Conservation (phyloP, 2,113 vertebrate species). For the Sakesphorus luctuosus region DNA sequence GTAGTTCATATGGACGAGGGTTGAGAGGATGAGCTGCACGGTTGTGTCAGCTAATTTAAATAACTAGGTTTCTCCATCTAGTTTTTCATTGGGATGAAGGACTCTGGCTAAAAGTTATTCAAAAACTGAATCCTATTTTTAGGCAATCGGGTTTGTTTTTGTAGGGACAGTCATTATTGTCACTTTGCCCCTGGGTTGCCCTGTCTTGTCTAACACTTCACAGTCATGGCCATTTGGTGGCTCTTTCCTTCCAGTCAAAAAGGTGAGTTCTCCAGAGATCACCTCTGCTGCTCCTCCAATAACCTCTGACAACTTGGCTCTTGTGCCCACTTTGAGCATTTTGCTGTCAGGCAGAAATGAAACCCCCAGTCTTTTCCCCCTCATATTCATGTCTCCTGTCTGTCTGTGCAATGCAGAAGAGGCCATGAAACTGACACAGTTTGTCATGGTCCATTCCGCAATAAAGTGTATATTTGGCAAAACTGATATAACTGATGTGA, state of each 20-base stretch:
- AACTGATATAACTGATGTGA: background rate
- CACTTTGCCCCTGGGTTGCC: background rate
- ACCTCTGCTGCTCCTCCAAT: constrained; percentile 38
- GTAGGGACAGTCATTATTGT: background rate
- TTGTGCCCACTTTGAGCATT: background rate
- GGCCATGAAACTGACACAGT: background rate
- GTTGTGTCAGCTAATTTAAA: background rate
- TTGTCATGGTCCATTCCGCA: constrained; percentile 43
- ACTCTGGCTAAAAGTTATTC: background rate
- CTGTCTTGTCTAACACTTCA: background rate
- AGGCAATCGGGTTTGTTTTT: background rate
- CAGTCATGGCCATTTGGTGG: background rate
- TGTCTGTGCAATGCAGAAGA: background rate
- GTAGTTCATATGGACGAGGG: background rate
- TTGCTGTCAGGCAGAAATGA: background rate
- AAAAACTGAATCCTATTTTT: background rate
- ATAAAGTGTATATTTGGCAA: constrained; percentile 40
- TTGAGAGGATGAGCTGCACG: background rate
- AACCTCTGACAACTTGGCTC: background rate
- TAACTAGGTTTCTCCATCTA: background rate
- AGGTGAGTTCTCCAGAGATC: background rate
- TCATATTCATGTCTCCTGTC: background rate
- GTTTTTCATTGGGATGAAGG: background rate
- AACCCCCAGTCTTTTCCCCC: background rate
- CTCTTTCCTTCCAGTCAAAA: background rate